phyloP scores from a whole-genome alignment of 2,888 invertebrate genomes.

The Drosophila basisetae region DNA sequence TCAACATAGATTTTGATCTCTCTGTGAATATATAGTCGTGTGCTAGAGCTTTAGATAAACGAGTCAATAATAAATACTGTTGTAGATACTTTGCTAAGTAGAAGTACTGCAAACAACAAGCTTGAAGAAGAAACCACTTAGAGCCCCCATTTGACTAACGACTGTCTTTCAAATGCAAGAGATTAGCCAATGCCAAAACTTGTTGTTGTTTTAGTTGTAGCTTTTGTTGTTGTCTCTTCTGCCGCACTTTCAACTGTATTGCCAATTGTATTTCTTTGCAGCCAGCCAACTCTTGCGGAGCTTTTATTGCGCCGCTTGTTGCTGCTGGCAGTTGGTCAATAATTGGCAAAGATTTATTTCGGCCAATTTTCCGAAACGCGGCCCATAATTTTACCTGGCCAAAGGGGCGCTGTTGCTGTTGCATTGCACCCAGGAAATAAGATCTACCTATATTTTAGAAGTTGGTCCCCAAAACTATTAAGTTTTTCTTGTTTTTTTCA shows the following conservation, averaged over 20 bases:
- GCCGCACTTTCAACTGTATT: conserved; percentile 64
- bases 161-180: conserved; percentile 60
- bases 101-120: conserved; percentile 1
- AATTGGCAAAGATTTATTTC: conserved; percentile 82
- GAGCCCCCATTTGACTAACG: conserved; percentile 6
- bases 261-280: conserved; percentile 51
- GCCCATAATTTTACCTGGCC: conserved; percentile 42
- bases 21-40: conserved; percentile 7
- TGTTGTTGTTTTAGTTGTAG: conserved; percentile 11
- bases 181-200: conserved; percentile 71
- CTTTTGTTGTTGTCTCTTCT: conserved; percentile 58
- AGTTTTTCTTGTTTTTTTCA: neutral
- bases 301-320: conserved; percentile 52
- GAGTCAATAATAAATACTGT: conserved; percentile 17
- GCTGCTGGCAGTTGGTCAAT: conserved; percentile 77
- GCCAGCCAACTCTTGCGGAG: conserved; percentile 27
- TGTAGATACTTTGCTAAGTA: neutral
- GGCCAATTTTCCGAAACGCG: conserved; percentile 56
- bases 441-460: neutral
- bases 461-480: neutral
- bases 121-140: conserved; percentile 6
- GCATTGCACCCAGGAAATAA: conserved; percentile 6
- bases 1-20: conserved; percentile 36
- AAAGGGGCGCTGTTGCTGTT: conserved; percentile 47
- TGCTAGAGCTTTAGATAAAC: conserved; percentile 6